A percentile compares a stretch with the other conserved stretches of the same genome.
These are phyloP conservation scores for Allobates femoralis DNA, from an alignment of 2,797 vertebrate species.

Conservation along the genomic window DNA sequence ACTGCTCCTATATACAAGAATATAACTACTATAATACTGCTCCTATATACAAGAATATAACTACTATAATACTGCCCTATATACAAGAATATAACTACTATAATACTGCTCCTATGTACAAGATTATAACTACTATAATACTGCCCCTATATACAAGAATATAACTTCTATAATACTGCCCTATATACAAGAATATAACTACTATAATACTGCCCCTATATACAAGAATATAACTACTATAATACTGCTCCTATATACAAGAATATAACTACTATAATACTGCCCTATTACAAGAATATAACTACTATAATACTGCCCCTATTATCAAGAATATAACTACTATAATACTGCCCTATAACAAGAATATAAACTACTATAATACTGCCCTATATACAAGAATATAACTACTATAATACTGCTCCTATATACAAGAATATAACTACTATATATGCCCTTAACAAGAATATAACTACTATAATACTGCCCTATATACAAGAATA, in stretches of 20 bases:
- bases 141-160: background rate
- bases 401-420: too few species aligned
- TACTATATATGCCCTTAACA: background rate
- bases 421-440: background rate
- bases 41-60: background rate
- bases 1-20: background rate
- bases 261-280: slow-evolving; percentile 13
- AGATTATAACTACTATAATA: slow-evolving; percentile 16
- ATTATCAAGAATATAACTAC: background rate
- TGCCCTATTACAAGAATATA: slow-evolving; percentile 1
- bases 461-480: background rate
- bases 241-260: background rate
- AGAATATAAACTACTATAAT: slow-evolving; percentile 9
- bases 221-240: slow-evolving; percentile 16
- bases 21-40: slow-evolving; percentile 5
- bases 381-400: background rate
- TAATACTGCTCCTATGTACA: background rate
- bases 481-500: background rate
- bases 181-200: slow-evolving; percentile 14
- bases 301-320: background rate
- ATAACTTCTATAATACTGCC: slow-evolving; percentile 12
- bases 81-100: background rate
- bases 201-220: slow-evolving; percentile 6
- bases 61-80: slow-evolving; percentile 12
- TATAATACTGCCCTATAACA: slow-evolving; percentile 1